Evolutionary conservation across 2,113 vertebrate species (phyloP).

Genomic region (Reinhardtius hippoglossoides): DNA sequence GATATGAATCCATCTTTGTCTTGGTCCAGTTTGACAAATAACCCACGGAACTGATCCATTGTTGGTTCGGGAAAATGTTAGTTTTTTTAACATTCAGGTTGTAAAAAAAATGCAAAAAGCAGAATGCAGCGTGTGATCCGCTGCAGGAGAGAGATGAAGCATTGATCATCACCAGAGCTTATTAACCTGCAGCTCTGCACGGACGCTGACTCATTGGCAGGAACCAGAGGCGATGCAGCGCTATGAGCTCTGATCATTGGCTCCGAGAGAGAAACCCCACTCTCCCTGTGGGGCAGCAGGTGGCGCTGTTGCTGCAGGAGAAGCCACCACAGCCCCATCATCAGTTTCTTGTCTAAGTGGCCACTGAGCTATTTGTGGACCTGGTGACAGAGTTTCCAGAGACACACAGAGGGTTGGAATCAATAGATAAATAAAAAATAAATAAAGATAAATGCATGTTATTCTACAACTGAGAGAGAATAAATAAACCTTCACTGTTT

Average conservation of each 20-base stretch:
- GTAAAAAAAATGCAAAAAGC: not conserved
- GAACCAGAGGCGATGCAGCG: slow-evolving; percentile 25
- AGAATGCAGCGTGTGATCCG: not conserved
- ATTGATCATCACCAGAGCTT: not conserved
- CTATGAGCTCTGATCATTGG: not conserved
- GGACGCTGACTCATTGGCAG: slow-evolving; percentile 74
- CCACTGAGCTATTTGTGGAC: not conserved
- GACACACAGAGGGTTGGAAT: not conserved
- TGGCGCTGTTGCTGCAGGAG: slow-evolving; percentile 51
- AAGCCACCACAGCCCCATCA: not conserved
- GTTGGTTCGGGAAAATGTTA: not conserved
- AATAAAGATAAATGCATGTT: not conserved
- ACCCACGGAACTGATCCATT: slow-evolving; percentile 78
- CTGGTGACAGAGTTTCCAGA: not conserved
- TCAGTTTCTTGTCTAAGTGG: not conserved
- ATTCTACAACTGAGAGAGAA: not conserved
- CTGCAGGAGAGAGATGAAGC: not conserved
- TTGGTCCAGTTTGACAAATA: slow-evolving; percentile 80
- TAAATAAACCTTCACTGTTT: not conserved
- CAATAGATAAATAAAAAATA: not conserved
- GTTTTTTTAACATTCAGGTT: not conserved
- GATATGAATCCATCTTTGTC: slow-evolving; percentile 80
- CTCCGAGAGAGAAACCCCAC: not conserved
- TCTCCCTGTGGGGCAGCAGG: slow-evolving; percentile 50
- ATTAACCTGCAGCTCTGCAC: slow-evolving; percentile 42